Base-by-base conservation (phyloP, 1,140 invertebrate genomes). In the Drosophila nigrodunni region DNA sequence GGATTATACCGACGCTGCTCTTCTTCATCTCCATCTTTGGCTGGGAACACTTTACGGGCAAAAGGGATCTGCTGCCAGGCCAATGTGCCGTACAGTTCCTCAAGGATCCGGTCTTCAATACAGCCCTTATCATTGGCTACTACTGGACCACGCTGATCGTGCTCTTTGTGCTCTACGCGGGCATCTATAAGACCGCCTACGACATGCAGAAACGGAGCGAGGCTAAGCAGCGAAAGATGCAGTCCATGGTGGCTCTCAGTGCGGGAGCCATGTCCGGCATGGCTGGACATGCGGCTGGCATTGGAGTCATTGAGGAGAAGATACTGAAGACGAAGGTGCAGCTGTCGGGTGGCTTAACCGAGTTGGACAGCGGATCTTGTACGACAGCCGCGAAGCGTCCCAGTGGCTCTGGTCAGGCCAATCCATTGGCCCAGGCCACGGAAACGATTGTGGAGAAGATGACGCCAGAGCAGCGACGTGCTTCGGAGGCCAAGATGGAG, bases 11-110 rank as follows among this genome's bases (percentile, higher is more conserved):
- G 4, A 97, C 97, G 1, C 93, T 99, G 11, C 93, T 99, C 3
- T 99, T 99, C 93, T 99, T 99, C 92, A 98, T 98, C 60, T 98
- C 97, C 61, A 99, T 99, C 74, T 99, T 99, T 90, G 99, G 98
- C 34, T 99, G 99, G 98, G 98, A 99, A 92, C 97, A 98, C 92
- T 99, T 99, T 88, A 96, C 98, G 37, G 98, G 98, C 2, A 97
- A 96, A 83, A 93, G 98, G 64, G 97, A 98, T 83, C 93, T 99
- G 15, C 93, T 95, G 68, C 96, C 97, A 0, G 96, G 97, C 7
- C 96, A 98, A 91, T 99, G 99, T 92, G 97, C 98, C 43, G 99
- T 99, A 2, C 98, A 99, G 93, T 99, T 99, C 93, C 94, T 99
- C 43, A 98, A 98, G 93, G 98, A 99, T 93, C 98, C 98, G 0